Conservation (phyloP, 1,140 invertebrate genomes). For the Camponotus floridanus region DNA sequence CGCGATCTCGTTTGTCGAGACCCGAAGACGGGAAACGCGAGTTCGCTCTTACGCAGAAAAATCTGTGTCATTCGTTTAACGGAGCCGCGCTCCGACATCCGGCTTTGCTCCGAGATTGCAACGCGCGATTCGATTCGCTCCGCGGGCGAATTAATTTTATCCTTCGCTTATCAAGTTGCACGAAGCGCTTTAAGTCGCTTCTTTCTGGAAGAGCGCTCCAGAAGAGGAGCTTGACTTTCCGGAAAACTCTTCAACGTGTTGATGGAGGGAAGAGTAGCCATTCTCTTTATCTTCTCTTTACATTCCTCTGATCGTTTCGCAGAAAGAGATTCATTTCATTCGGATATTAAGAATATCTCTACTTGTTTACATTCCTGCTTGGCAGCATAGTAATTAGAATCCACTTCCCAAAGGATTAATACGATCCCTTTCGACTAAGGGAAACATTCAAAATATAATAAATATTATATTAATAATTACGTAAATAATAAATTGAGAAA, state of each 20-base stretch:
- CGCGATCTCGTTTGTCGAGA: conserved; percentile 59
- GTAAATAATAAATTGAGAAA: not conserved
- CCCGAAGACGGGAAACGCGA: conserved; percentile 44
- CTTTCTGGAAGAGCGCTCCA: conserved; percentile 31
- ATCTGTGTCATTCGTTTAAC: conserved; percentile 63
- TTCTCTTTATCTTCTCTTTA: conserved; percentile 3
- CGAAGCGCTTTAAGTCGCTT: conserved; percentile 58
- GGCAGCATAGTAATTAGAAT: not conserved
- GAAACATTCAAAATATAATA: not conserved
- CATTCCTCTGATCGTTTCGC: not conserved
- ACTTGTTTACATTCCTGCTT: not conserved
- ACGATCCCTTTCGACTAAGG: not conserved
- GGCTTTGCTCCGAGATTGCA: conserved; percentile 49
- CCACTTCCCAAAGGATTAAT: not conserved
- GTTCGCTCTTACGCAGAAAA: conserved; percentile 61
- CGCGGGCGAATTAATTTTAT: conserved; percentile 60
- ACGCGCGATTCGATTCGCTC: conserved; percentile 54
- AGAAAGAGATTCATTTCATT: not conserved
- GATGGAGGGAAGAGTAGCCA: conserved; percentile 6
- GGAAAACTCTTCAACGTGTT: conserved; percentile 32
- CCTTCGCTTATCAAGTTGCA: conserved; percentile 61
- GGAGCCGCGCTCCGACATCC: conserved; percentile 47
- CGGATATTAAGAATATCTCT: not conserved
- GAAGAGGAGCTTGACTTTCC: conserved; percentile 31
- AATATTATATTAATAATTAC: not conserved